Evolutionary conservation across 2,113 vertebrate genomes (phyloP).

Genomic region (Tautogolabrus adspersus): DNA sequence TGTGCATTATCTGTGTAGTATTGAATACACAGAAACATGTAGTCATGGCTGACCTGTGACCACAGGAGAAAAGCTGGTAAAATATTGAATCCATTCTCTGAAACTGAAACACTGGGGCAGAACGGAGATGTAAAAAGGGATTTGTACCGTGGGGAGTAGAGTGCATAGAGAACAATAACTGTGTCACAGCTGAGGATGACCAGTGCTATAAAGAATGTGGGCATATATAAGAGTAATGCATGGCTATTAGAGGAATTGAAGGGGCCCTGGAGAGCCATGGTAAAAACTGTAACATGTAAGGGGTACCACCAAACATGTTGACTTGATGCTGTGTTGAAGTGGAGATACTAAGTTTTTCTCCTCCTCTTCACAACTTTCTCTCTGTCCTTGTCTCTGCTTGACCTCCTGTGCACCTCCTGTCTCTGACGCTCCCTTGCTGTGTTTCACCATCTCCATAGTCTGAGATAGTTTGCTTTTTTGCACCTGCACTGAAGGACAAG

Average conservation of each 20-base stretch:
- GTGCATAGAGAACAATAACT: slow-evolving; percentile 21
- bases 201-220: slow-evolving; percentile 19
- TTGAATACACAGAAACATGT: not conserved
- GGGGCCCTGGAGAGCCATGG: slow-evolving; percentile 50
- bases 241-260: slow-evolving; percentile 51
- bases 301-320: slow-evolving; percentile 28
- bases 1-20: not conserved
- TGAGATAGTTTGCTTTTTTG: slow-evolving; percentile 47
- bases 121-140: not conserved
- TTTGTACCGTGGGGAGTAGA: not conserved
- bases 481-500: slow-evolving; percentile 73
- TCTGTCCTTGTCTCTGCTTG: slow-evolving; percentile 1
- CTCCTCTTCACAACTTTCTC: not conserved
- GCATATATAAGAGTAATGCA: slow-evolving; percentile 42
- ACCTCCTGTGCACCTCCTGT: slow-evolving; percentile 13
- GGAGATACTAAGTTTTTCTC: slow-evolving; percentile 11
- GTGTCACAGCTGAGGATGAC: slow-evolving; percentile 30
- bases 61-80: not conserved
- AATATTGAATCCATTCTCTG: not conserved
- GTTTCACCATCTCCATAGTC: slow-evolving; percentile 11
- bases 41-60: not conserved
- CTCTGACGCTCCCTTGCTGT: slow-evolving; percentile 22
- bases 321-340: slow-evolving; percentile 12
- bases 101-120: not conserved
- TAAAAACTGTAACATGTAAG: slow-evolving; percentile 39